A percentile compares a stretch with the other conserved stretches of the same genome.
phyloP scores from a whole-genome alignment of 53 echinoderm and acorn worm genomes.

The Holothuria leucospilota region DNA sequence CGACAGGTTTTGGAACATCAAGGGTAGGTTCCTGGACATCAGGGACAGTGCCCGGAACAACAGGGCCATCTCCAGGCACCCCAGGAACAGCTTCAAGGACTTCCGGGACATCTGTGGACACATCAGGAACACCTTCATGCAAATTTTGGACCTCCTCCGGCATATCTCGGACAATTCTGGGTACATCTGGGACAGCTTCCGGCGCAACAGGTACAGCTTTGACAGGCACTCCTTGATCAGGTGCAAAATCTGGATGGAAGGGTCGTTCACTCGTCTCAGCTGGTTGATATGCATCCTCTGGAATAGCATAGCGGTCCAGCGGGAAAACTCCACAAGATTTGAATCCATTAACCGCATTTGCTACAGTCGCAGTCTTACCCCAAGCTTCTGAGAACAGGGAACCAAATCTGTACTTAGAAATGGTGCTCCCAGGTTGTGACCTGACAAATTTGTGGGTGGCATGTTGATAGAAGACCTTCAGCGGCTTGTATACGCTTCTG shows the following conservation, averaged over 20 bases:
- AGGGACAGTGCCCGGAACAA: neutral
- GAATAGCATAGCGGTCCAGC: conserved; percentile 37
- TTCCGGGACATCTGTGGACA: neutral
- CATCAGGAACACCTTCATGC: neutral
- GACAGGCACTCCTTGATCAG: neutral
- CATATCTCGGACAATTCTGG: neutral
- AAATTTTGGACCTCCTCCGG: neutral
- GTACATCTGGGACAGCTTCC: too few species aligned
- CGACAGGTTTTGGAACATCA: neutral
- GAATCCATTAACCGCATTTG: conserved; percentile 49
- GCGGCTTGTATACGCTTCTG: conserved; percentile 49
- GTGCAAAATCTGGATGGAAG: conserved; percentile 4
- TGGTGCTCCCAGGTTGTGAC: conserved; percentile 38
- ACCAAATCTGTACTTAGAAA: conserved; percentile 64
- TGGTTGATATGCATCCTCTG: conserved; percentile 32
- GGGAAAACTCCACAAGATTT: conserved; percentile 52
- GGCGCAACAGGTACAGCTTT: neutral
- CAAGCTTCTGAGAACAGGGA: conserved; percentile 37
- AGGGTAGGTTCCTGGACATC: neutral
- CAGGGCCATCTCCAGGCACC: neutral
- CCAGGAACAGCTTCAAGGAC: too few species aligned
- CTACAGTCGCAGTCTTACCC: conserved; percentile 48
- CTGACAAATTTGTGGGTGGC: too few species aligned
- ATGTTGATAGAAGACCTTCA: too few species aligned
- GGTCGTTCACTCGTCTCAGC: conserved; percentile 27